Evolutionary conservation across 2,888 invertebrate genomes (phyloP).

Genomic region (Coenonympha glycerion): DNA sequence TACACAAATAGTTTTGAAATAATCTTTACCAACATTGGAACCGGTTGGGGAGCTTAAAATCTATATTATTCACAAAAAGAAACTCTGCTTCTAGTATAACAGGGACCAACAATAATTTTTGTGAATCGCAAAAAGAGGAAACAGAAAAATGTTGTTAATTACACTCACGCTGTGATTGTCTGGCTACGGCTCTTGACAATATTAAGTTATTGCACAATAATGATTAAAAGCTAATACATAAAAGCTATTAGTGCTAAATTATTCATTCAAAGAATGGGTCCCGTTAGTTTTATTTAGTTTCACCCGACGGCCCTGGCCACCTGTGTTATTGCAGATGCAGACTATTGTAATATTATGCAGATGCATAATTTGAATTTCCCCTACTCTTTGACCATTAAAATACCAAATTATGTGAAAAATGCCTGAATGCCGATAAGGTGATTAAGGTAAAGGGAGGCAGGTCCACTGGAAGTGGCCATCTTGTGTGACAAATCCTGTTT

Average conservation of each 20-base stretch:
- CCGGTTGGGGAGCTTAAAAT: background rate
- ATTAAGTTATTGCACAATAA: conserved; percentile 50
- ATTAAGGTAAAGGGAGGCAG: no score
- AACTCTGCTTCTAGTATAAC: no score
- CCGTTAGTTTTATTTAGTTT: conserved; percentile 61
- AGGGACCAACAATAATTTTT: background rate
- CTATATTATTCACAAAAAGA: background rate
- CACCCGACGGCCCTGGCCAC: background rate
- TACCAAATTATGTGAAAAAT: background rate
- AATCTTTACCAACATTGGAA: no score
- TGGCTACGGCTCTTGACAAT: conserved; percentile 24
- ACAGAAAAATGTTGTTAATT: no score
- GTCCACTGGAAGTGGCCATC: no score
- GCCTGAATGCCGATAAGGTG: no score
- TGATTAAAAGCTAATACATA: conserved; percentile 54
- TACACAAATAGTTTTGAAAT: no score
- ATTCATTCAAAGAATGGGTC: conserved; percentile 58
- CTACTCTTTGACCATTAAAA: background rate
- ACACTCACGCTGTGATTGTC: background rate
- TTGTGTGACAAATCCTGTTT: no score
- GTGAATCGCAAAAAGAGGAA: no score
- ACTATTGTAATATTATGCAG: background rate
- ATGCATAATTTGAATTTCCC: background rate
- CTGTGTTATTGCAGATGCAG: background rate
- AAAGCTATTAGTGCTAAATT: conserved; percentile 45